phyloP scores from a whole-genome alignment of 2,797 vertebrate species.

The Lagodon rhomboides region DNA sequence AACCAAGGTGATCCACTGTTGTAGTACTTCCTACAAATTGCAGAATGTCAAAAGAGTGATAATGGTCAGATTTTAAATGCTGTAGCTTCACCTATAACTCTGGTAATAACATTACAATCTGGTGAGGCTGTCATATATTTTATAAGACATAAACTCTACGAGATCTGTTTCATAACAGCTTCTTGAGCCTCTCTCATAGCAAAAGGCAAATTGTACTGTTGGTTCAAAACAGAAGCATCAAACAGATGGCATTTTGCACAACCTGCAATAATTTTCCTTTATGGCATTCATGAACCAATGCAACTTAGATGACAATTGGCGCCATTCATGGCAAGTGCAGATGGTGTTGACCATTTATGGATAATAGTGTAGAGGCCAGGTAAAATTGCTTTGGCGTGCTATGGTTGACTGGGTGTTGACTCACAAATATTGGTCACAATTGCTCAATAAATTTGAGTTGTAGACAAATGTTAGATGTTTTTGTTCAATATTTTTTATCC shows the following conservation, averaged over 20 bases:
- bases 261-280: constrained; percentile 71
- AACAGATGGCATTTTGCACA: constrained; percentile 70
- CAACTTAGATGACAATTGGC: constrained; percentile 51
- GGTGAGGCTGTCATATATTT: constrained; percentile 37
- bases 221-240: constrained; percentile 62
- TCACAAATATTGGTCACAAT: constrained; percentile 23
- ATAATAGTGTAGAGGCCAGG: constrained; percentile 53
- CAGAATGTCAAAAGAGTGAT: constrained; percentile 43
- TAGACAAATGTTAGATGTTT: neutral
- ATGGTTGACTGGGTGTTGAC: constrained; percentile 16
- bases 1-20: constrained; percentile 48
- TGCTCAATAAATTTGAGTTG: constrained; percentile 31
- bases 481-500: neutral
- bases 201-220: constrained; percentile 40
- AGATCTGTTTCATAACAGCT: constrained; percentile 54
- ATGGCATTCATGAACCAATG: constrained; percentile 49
- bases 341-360: constrained; percentile 59
- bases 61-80: constrained; percentile 45
- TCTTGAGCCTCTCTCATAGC: constrained; percentile 31
- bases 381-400: constrained; percentile 41
- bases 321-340: constrained; percentile 49
- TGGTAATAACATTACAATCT: constrained; percentile 41
- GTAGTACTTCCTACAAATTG: constrained; percentile 21
- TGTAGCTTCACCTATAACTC: constrained; percentile 40
- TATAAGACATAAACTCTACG: constrained; percentile 50